Conservation (phyloP, 2,888 invertebrate genomes). For the Drosophila yooni region DNA sequence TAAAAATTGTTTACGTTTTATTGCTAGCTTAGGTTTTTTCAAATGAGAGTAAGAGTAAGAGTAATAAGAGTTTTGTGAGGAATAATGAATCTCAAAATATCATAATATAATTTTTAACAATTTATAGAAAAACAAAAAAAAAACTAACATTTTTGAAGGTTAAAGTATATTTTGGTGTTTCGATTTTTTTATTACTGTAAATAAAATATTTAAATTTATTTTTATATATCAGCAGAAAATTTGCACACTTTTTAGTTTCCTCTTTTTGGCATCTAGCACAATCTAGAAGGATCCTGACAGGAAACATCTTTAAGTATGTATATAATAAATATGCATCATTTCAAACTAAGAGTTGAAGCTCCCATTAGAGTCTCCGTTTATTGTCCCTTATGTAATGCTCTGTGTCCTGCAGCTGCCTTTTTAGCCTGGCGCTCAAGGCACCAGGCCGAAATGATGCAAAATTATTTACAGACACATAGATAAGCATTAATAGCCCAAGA, state of each 20-base stretch:
- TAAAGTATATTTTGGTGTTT: not conserved
- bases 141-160: not conserved
- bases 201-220: not conserved
- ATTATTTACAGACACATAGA: conserved; percentile 56
- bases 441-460: conserved; percentile 69
- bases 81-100: not conserved
- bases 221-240: not conserved
- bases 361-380: conserved; percentile 22
- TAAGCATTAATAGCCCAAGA: conserved; percentile 17
- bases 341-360: conserved; percentile 7
- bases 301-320: not conserved
- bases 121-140: too few relatives aligned
- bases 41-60: too few relatives aligned
- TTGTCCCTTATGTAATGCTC: conserved; percentile 14
- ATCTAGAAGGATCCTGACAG: not conserved
- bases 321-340: conserved; percentile 20
- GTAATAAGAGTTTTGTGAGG: not conserved
- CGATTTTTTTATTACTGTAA: not conserved
- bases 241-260: rapidly evolving
- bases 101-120: too few relatives aligned
- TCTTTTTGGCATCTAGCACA: not conserved
- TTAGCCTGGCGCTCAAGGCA: conserved; percentile 54
- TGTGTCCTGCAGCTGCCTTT: conserved; percentile 48
- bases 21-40: conserved; percentile 2
- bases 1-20: conserved; percentile 21